Percentiles rank a stretch among this genome's conserved stretches.
These are phyloP conservation scores for Zelostemma sp. DNA, from an alignment of 1,140 invertebrate genomes.

Conservation along the genomic window DNA sequence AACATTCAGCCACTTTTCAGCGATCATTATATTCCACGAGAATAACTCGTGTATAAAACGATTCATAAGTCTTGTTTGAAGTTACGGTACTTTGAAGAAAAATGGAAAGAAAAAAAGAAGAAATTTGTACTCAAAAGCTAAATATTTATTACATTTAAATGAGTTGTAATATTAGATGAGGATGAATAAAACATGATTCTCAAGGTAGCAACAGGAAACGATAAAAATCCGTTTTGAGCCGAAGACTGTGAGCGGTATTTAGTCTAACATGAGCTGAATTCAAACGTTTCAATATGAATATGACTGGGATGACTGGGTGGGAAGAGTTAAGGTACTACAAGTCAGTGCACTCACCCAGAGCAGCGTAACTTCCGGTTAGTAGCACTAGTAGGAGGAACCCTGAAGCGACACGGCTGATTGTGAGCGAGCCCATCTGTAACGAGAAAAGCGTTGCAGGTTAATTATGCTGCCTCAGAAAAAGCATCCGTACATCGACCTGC, in stretches of 20 bases:
- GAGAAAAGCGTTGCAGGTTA: constrained; percentile 50
- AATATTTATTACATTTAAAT: constrained; percentile 43
- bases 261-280: constrained; percentile 26
- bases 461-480: constrained; percentile 35
- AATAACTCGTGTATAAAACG: too few relatives aligned
- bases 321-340: constrained; percentile 17
- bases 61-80: too few relatives aligned
- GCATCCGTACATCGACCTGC: constrained; percentile 34
- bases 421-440: constrained; percentile 64
- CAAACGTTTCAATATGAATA: constrained; percentile 26
- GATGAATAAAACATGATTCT: constrained; percentile 34
- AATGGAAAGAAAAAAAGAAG: too few relatives aligned
- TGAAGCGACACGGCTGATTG: constrained; percentile 55
- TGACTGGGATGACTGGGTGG: not conserved
- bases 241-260: constrained; percentile 19
- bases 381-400: constrained; percentile 53
- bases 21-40: too few relatives aligned
- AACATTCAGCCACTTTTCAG: too few relatives aligned
- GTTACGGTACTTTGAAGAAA: too few relatives aligned
- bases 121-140: too few relatives aligned
- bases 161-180: constrained; percentile 8
- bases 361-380: constrained; percentile 56
- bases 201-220: constrained; percentile 5
- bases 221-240: constrained; percentile 36
- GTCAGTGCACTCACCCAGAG: constrained; percentile 55